These are phyloP conservation scores for Pentalonia nigronervosa DNA, from an alignment of 1,140 invertebrate genomes.

Conservation along the genomic window DNA sequence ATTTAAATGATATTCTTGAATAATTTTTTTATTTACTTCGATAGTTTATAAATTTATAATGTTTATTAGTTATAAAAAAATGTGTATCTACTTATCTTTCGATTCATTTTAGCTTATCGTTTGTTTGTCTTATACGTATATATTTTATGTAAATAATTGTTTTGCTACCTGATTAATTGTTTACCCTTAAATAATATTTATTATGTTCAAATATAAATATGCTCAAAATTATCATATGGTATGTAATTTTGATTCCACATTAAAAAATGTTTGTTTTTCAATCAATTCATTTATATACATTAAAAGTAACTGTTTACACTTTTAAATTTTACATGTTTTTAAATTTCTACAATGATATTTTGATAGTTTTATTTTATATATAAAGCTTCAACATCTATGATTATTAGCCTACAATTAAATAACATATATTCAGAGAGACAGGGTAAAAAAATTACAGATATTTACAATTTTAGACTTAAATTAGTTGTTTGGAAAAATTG, in stretches of 20 bases:
- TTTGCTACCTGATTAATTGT: not conserved
- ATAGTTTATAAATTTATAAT: not conserved
- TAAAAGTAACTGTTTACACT: not conserved
- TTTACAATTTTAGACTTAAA: no score
- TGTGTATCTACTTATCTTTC: not conserved
- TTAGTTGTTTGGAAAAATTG: no score
- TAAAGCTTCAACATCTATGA: no score
- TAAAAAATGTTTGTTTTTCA: not conserved
- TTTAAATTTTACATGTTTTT: not conserved
- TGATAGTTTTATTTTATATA: no score
- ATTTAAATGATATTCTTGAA: not conserved
- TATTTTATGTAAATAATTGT: not conserved
- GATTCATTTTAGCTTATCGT: not conserved
- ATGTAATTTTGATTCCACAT: not conserved
- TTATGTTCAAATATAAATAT: not conserved
- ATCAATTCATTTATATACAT: not conserved
- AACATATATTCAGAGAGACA: no score
- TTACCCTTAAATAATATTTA: slow-evolving; percentile 5
- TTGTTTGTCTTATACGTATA: not conserved
- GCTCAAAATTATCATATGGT: not conserved
- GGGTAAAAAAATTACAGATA: no score
- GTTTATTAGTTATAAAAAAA: not conserved
- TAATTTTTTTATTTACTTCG: not conserved
- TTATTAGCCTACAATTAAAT: no score
- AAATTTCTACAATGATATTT: not conserved